Conservation (phyloP, 2,888 invertebrate species). For the Luffia ferchaultella region DNA sequence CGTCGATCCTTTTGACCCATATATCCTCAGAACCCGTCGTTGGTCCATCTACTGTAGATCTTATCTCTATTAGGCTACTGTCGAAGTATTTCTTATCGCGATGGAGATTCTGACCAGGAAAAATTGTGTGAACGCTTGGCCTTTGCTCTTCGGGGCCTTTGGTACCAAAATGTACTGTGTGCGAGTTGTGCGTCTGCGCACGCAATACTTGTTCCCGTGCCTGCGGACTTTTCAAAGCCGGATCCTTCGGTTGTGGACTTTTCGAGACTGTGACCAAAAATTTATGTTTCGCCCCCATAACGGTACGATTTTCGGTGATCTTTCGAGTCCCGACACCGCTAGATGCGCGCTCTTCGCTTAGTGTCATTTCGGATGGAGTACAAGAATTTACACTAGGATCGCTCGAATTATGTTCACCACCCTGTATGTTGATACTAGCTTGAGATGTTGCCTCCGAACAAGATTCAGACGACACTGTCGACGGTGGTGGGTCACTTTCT, state of each 20-base stretch:
- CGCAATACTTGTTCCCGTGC: slow-evolving; percentile 46
- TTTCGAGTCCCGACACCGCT: too few relatives aligned
- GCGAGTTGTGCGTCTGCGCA: slow-evolving; percentile 64
- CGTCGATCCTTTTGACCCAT: slow-evolving; percentile 72
- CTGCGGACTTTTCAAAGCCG: slow-evolving; percentile 51
- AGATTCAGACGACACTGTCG: not conserved
- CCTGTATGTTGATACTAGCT: too few relatives aligned
- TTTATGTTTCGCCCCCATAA: slow-evolving; percentile 50
- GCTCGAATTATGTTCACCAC: too few relatives aligned
- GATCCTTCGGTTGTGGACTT: slow-evolving; percentile 31
- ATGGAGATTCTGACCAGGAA: slow-evolving; percentile 68
- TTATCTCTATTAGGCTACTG: slow-evolving; percentile 82
- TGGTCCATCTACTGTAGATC: slow-evolving; percentile 73
- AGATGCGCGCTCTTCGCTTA: too few relatives aligned
- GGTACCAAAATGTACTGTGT: slow-evolving; percentile 75
- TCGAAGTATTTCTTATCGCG: slow-evolving; percentile 84
- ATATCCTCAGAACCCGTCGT: slow-evolving; percentile 73
- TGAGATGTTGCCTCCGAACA: too few relatives aligned
- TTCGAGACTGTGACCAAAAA: slow-evolving; percentile 47
- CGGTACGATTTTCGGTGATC: slow-evolving; percentile 39
- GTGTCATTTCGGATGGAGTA: too few relatives aligned
- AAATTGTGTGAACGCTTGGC: slow-evolving; percentile 69
- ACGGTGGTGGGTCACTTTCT: slow-evolving; percentile 26
- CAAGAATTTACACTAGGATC: too few relatives aligned
- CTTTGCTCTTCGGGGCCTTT: slow-evolving; percentile 63